These are phyloP conservation scores for Rallus crepitans DNA, from an alignment of 2,797 vertebrate species.

Conservation along the genomic window DNA sequence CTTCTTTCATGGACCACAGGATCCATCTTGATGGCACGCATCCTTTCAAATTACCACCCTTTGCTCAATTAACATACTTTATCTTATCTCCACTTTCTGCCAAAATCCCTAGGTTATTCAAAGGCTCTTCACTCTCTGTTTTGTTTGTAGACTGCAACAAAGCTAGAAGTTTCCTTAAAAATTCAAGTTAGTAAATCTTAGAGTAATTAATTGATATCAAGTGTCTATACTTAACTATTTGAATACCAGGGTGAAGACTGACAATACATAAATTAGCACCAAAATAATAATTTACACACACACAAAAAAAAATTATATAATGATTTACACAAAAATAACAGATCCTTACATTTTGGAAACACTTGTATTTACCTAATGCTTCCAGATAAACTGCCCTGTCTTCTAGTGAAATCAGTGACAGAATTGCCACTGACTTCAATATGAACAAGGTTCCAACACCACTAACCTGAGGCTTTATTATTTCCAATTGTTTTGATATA, in stretches of 20 bases:
- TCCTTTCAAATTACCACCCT: not conserved
- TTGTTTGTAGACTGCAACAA: not conserved
- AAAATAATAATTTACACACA: too few species aligned
- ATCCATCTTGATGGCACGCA: not conserved
- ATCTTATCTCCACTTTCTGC: not conserved
- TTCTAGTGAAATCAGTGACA: not conserved
- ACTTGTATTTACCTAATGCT: not conserved
- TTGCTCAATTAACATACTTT: not conserved
- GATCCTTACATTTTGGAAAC: not conserved
- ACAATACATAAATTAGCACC: not conserved
- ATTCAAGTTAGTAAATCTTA: not conserved
- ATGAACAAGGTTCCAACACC: not conserved
- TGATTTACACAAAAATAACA: not conserved
- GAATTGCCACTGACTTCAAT: slow-evolving; percentile 8
- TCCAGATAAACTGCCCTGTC: not conserved
- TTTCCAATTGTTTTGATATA: not conserved
- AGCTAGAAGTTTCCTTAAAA: not conserved
- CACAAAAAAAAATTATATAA: too few species aligned
- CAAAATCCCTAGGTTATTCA: not conserved
- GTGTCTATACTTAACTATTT: not conserved
- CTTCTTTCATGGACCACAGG: not conserved
- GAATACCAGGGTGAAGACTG: not conserved
- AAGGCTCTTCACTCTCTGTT: not conserved
- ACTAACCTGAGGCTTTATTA: not conserved
- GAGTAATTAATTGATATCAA: not conserved